Base-by-base conservation (phyloP, 2,797 vertebrate genomes). In the Pseudopleuronectes americanus region DNA sequence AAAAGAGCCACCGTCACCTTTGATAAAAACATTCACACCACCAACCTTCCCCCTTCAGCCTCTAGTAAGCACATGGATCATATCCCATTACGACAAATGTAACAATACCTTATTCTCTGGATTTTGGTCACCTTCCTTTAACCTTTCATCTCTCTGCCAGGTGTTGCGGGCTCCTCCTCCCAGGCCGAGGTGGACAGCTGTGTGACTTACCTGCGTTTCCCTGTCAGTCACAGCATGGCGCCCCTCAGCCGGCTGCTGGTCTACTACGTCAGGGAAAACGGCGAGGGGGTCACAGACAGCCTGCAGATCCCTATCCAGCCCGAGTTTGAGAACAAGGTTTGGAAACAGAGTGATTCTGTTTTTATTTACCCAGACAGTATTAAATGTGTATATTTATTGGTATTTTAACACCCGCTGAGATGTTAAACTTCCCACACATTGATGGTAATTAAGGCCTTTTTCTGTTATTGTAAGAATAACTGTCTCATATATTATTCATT, bases 201-300 rank as follows among this genome's bases (percentile, higher is more conserved):
- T 19, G 21, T 95, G 86, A 95, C 94, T 0, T 93, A 92, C 62
- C 88, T 99, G 2, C 92, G 19, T 6, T 96, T 98, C 80, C 64
- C 86, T 0, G 87, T 97, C 0, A 89, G 87, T 57, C 93, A 92
- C 83, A 86, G 55, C 84, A 97, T 97, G 96, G 95, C 93, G n/a
- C 96, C 96, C 0, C 77, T 96, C 64, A 94, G 93, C 69, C 95
- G 94, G 8, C 92, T 97, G 9, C 92, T 98, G 22, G 95, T 95
- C 14, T 98, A 95, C 88, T 97, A 98, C 0, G 94, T 98, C 64
- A 89, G 96, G 70, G 95, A 96, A 73, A 96, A 96, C 0, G 96
- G 97, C 2, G 97, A 98, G 84, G 97, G 97, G 0, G 94, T 98
- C 33, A 96, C 96, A 0, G 96, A 98, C 92, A 97, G 96, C 79